Conservation (phyloP, 2,888 invertebrate species). For the Caenorhabditis uteleia region DNA sequence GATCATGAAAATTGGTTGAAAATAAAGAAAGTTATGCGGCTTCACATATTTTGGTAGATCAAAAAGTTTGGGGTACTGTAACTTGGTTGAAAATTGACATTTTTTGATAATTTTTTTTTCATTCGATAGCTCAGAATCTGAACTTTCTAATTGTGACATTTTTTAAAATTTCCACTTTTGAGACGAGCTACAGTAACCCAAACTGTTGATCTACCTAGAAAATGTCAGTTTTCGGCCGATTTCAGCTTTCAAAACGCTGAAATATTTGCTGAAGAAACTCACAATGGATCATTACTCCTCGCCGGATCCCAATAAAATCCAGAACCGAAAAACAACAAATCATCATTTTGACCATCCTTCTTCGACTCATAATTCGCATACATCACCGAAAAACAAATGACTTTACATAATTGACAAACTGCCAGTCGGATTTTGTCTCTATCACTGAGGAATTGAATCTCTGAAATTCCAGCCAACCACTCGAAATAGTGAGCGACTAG, state of each 20-base stretch:
- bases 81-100: neutral
- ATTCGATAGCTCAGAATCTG: too few relatives aligned
- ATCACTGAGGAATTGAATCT: conserved; percentile 21
- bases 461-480: conserved; percentile 39
- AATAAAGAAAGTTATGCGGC: too few relatives aligned
- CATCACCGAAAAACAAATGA: conserved; percentile 32
- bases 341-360: conserved; percentile 5
- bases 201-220: neutral
- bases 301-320: conserved; percentile 35
- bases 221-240: neutral
- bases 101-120: neutral
- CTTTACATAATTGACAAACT: conserved; percentile 35
- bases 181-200: too few relatives aligned
- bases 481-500: conserved; percentile 44
- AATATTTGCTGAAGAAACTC: neutral
- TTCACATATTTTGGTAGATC: too few relatives aligned
- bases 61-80: too few relatives aligned
- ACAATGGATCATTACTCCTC: conserved; percentile 27
- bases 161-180: too few relatives aligned
- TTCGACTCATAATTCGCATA: conserved; percentile 22
- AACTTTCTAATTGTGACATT: too few relatives aligned
- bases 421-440: conserved; percentile 29
- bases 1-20: too few relatives aligned
- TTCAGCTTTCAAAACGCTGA: neutral
- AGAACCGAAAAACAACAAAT: conserved; percentile 22